phyloP scores from a whole-genome alignment of 2,888 invertebrate genomes.

The Lypha dubia region DNA sequence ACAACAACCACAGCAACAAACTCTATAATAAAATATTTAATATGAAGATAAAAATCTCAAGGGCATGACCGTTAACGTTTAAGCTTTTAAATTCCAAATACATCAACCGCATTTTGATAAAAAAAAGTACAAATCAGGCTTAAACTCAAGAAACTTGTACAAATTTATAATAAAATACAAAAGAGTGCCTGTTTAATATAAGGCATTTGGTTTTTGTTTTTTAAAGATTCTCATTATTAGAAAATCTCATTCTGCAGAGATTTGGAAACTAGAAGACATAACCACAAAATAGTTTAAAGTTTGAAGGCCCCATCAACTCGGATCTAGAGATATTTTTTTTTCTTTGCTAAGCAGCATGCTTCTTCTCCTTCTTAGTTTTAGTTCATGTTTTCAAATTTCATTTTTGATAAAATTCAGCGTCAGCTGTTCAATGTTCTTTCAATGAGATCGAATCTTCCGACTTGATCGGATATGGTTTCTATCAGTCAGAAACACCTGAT shows the following conservation, averaged over 20 bases:
- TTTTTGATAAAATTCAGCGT: too few relatives aligned
- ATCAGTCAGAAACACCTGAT: too few relatives aligned
- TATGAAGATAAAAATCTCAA: constrained; percentile 67
- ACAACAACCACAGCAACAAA: constrained; percentile 38
- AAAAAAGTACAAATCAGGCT: constrained; percentile 34
- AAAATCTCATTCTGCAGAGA: constrained; percentile 7
- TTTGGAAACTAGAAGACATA: too few relatives aligned
- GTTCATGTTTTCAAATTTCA: too few relatives aligned
- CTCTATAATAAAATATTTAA: constrained; percentile 27
- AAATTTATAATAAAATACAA: constrained; percentile 4
- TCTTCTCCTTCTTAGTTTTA: too few relatives aligned
- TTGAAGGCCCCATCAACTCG: too few relatives aligned
- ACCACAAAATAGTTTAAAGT: too few relatives aligned
- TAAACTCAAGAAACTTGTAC: constrained; percentile 14
- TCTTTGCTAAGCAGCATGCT: too few relatives aligned
- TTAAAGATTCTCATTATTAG: constrained; percentile 22
- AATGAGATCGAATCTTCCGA: too few relatives aligned
- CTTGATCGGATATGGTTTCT: too few relatives aligned
- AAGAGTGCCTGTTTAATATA: not conserved
- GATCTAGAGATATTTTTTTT: too few relatives aligned
- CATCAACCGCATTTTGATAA: constrained; percentile 16
- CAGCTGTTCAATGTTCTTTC: too few relatives aligned
- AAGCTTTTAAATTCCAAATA: constrained; percentile 59
- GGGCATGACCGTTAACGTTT: constrained; percentile 66
- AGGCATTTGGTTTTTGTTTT: not conserved